Evolutionary conservation across 2,888 invertebrate genomes (phyloP), one percentile per base, ranked within the genome.

Genomic region (Sesia apiformis): DNA sequence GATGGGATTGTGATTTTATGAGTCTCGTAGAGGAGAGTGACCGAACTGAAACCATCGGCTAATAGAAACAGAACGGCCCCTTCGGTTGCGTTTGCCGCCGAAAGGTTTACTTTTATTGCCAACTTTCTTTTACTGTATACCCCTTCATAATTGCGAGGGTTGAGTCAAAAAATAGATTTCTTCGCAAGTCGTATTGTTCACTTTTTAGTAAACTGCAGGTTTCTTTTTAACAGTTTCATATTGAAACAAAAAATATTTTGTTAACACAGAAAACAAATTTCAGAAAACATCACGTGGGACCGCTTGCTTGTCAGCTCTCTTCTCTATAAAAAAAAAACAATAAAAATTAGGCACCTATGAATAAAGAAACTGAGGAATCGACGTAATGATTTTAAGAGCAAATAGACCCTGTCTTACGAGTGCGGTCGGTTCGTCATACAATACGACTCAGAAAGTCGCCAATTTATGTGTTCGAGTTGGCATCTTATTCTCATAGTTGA

Each of bases 51-150:
- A 76, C 70, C 68, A 78, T 71, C 72, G 81, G 78, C 67, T 84
- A 79, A 85, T 82, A 83, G 72, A 81, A 84, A 81, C 8, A 4
- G n/a, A 46, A 46, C 46, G 8, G 46, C 79, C 88, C 88, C 88
- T 85, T 86, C 86, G 80, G 81, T 78, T 77, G 79, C 63, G 72
- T 77, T 81, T 76, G 81, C 81, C 75, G 82, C 81, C 80, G 82
- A 85, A 83, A 83, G 85, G 86, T 84, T 88, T 85, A 86, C 72
- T 82, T 87, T 88, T 88, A 86, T 85, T 81, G 76, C 78, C 68
- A 70, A 82, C 84, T 86, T 84, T 86, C 82, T 85, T 79, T 82
- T 74, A 76, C 75, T 73, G 72, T 5, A 72, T 70, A 81, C 79
- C 83, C 84, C 78, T 82, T 82, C 79, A 81, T 84, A 84, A 86